These are phyloP conservation scores for Limonius californicus DNA, from an alignment of 1,140 invertebrate species.

Conservation along the genomic window DNA sequence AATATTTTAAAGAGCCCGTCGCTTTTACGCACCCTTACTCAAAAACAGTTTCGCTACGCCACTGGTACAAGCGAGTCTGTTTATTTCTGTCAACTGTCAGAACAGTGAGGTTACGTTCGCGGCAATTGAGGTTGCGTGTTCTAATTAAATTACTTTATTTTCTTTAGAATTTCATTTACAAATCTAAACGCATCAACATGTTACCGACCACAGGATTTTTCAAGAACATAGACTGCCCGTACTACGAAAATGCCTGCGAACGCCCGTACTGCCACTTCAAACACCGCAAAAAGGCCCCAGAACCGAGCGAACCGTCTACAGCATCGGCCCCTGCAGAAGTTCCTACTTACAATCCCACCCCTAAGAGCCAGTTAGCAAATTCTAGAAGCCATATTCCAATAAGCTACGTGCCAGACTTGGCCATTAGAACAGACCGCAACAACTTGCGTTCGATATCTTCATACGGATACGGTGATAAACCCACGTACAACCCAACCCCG, in stretches of 20 bases:
- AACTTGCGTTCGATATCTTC: neutral
- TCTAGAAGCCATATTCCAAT: conserved; percentile 44
- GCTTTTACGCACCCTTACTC: neutral
- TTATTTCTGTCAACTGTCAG: conserved; percentile 5
- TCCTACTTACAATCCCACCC: conserved; percentile 50
- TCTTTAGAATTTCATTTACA: conserved; percentile 1
- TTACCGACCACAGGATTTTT: conserved; percentile 83
- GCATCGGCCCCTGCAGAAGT: conserved; percentile 23
- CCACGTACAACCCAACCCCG: conserved; percentile 45
- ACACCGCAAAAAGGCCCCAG: conserved; percentile 61
- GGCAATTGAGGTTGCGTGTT: neutral
- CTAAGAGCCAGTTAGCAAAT: conserved; percentile 44
- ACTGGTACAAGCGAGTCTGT: neutral
- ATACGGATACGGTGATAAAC: conserved; percentile 30
- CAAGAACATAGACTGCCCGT: conserved; percentile 77
- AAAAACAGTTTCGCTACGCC: neutral
- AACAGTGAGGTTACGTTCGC: neutral
- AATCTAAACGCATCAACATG: conserved; percentile 53
- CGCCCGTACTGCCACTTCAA: conserved; percentile 87
- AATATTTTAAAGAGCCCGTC: too few relatives aligned
- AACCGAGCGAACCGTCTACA: conserved; percentile 6
- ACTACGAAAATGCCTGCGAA: conserved; percentile 74
- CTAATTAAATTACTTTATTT: neutral
- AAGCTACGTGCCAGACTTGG: conserved; percentile 44
- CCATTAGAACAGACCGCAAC: conserved; percentile 30